These are phyloP conservation scores for Strigamia maritima DNA, from an alignment of 2,888 invertebrate species.

Conservation along the genomic window DNA sequence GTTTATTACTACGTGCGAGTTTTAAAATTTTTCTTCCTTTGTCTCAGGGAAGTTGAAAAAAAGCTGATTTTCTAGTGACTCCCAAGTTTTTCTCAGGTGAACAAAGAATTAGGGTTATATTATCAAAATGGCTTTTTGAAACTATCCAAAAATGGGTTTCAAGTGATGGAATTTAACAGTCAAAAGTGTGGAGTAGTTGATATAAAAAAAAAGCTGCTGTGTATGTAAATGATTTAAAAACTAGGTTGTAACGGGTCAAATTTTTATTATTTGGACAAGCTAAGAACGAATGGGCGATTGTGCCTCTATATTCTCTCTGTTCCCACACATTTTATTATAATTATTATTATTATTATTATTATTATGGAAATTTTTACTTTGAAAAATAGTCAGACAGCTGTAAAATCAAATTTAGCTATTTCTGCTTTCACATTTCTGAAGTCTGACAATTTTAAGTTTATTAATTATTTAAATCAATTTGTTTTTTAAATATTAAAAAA, in stretches of 20 bases:
- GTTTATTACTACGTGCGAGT: neutral
- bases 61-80: constrained; percentile 11
- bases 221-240: neutral
- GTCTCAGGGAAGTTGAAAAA: constrained; percentile 13
- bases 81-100: constrained; percentile 12
- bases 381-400: neutral
- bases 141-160: neutral
- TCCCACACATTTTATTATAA: neutral
- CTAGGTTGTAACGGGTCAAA: constrained; percentile 2
- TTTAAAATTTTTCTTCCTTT: neutral
- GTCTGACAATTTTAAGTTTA: neutral
- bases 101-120: constrained; percentile 3
- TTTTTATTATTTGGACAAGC: neutral
- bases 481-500: neutral
- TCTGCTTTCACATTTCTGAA: neutral
- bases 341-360: neutral
- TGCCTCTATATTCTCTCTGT: neutral
- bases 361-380: neutral
- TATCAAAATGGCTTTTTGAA: neutral
- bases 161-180: neutral
- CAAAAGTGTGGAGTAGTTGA: neutral
- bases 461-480: neutral
- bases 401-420: constrained; percentile 3
- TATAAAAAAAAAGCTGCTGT: neutral
- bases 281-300: neutral